phyloP scores from a whole-genome alignment of 2,113 vertebrate genomes.

The Cyprinus carpio region DNA sequence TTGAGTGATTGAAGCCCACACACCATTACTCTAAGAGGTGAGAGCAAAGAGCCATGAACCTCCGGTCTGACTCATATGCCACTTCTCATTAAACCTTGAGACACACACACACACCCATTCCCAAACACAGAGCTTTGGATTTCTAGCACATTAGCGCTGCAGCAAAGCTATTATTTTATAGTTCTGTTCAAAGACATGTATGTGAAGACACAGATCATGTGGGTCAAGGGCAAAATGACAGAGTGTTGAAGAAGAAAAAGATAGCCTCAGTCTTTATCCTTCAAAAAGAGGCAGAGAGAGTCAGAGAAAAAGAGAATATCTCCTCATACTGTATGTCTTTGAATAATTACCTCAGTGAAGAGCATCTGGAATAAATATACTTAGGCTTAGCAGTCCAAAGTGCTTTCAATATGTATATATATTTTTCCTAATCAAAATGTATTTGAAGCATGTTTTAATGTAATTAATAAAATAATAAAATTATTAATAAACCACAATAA shows the following conservation, averaged over 20 bases:
- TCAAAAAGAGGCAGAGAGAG: neutral
- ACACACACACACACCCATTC: slow-evolving; percentile 37
- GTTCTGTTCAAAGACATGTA: neutral
- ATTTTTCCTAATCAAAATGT: too few relatives aligned
- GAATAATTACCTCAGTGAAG: neutral
- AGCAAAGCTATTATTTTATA: slow-evolving; percentile 13
- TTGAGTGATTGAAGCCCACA: slow-evolving; percentile 38
- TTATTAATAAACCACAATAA: too few relatives aligned
- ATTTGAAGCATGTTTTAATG: too few relatives aligned
- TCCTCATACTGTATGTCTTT: neutral
- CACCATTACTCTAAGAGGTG: slow-evolving; percentile 47
- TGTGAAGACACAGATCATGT: neutral
- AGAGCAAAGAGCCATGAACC: slow-evolving; percentile 64
- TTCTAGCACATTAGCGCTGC: slow-evolving; percentile 3
- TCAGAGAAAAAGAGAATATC: neutral
- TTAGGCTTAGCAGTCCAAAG: neutral
- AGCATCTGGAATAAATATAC: neutral
- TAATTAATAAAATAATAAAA: too few relatives aligned
- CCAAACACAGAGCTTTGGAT: slow-evolving; percentile 39
- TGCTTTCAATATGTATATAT: neutral
- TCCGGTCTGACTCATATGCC: slow-evolving; percentile 58
- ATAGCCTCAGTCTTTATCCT: neutral
- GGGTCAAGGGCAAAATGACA: slow-evolving; percentile 22
- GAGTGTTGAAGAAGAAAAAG: neutral
- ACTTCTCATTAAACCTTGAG: slow-evolving; percentile 49